Conservation (phyloP, 2,113 vertebrate species). For the Lipophrys pholis region DNA sequence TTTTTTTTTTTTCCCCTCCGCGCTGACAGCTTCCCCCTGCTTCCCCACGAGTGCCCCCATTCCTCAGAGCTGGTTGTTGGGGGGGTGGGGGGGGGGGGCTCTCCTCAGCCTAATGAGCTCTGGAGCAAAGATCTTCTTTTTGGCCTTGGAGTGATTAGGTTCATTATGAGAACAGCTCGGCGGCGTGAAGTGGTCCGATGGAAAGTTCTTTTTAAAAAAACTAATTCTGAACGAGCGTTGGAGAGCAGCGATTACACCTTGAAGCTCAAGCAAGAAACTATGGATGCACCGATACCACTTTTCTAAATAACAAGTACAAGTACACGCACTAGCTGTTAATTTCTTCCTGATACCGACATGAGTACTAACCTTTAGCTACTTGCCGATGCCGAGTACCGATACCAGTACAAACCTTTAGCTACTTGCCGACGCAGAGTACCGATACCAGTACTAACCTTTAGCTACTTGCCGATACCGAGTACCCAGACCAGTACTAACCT, state of each 20-base stretch:
- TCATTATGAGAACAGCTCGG: constrained; percentile 60
- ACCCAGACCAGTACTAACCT: no score
- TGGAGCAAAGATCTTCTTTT: constrained; percentile 66
- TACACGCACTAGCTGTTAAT: no score
- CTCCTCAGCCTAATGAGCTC: constrained; percentile 70
- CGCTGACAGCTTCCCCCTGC: constrained; percentile 31
- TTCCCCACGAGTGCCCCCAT: constrained; percentile 23
- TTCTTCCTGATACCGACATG: no score
- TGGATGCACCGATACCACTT: no score
- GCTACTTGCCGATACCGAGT: no score
- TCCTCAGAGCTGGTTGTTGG: constrained; percentile 53
- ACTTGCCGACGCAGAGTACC: no score
- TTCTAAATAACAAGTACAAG: no score
- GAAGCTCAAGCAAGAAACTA: constrained; percentile 39
- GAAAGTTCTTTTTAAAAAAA: neutral
- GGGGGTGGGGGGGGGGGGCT: constrained; percentile 45
- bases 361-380: no score
- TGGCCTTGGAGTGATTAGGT: constrained; percentile 54
- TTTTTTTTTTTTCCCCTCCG: constrained; percentile 21
- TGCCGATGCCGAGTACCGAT: no score
- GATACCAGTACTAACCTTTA: no score
- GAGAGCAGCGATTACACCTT: constrained; percentile 19
- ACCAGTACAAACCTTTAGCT: no score
- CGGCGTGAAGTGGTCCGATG: constrained; percentile 15
- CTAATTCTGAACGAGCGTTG: neutral